Evolutionary conservation across 2,113 vertebrate species (phyloP).

Genomic region (Gila orcuttii): DNA sequence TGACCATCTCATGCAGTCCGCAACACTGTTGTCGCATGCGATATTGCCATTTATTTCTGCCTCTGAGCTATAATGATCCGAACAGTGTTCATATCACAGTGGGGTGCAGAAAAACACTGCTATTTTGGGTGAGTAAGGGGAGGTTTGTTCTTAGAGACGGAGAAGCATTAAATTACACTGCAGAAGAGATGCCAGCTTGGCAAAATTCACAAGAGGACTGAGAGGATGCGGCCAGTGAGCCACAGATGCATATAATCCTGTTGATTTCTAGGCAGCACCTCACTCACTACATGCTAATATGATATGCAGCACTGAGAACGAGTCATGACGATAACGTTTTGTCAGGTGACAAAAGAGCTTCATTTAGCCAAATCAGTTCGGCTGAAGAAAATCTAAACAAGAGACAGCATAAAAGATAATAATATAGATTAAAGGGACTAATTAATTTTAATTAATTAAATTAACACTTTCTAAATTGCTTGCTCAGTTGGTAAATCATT

Average conservation of each 20-base stretch:
- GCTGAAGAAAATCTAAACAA: neutral
- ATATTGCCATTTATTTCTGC: constrained; percentile 36
- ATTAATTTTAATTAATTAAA: too few relatives aligned
- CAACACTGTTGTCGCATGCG: neutral
- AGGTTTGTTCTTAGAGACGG: constrained; percentile 31
- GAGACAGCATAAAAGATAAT: neutral
- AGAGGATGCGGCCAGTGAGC: constrained; percentile 30
- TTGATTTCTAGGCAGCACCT: constrained; percentile 33
- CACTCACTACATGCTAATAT: constrained; percentile 28
- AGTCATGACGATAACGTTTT: constrained; percentile 5
- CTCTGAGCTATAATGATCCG: constrained; percentile 32
- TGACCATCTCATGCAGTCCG: constrained; percentile 12
- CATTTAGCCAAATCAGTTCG: neutral
- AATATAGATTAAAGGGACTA: neutral
- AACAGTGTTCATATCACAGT: constrained; percentile 33
- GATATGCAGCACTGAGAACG: neutral
- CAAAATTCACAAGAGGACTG: constrained; percentile 37
- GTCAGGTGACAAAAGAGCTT: neutral
- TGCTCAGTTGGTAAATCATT: too few relatives aligned
- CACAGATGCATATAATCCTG: constrained; percentile 40
- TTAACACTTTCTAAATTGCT: too few relatives aligned
- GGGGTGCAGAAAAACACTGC: constrained; percentile 41
- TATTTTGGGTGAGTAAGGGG: constrained; percentile 37
- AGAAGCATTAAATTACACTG: constrained; percentile 36
- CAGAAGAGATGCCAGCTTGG: constrained; percentile 38